A percentile compares a stretch with the other conserved stretches of the same genome.
These are phyloP conservation scores for Lordiphosa collinella DNA, from an alignment of 1,140 invertebrate species.

Conservation along the genomic window DNA sequence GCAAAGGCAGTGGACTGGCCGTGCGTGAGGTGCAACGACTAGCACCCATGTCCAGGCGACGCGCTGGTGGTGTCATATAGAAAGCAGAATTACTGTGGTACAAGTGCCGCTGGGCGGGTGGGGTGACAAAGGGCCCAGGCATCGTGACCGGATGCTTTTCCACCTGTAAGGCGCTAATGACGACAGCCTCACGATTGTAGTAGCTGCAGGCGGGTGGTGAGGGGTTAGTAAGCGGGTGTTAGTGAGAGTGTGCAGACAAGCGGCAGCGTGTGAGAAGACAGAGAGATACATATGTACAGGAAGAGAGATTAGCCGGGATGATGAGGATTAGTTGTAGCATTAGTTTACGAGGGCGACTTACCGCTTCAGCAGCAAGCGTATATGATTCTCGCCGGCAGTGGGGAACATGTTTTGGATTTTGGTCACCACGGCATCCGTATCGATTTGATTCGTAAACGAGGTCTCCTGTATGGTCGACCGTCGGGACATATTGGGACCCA, in stretches of 20 bases:
- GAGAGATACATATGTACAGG: slow-evolving; percentile 21
- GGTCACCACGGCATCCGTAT: slow-evolving; percentile 86
- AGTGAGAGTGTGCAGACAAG: slow-evolving; percentile 48
- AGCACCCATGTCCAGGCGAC: slow-evolving; percentile 79
- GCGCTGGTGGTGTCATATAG: slow-evolving; percentile 77
- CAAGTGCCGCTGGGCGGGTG: slow-evolving; percentile 82
- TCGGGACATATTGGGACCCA: slow-evolving; percentile 79
- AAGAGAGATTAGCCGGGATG: slow-evolving; percentile 45
- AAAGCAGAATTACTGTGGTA: slow-evolving; percentile 76
- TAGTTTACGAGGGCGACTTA: slow-evolving; percentile 81
- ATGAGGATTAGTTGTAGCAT: slow-evolving; percentile 4
- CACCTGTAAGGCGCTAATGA: slow-evolving; percentile 94
- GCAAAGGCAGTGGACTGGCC: slow-evolving; percentile 80
- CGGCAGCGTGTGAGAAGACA: slow-evolving; percentile 60
- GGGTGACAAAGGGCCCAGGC: slow-evolving; percentile 88
- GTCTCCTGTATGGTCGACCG: slow-evolving; percentile 85
- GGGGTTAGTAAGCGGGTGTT: slow-evolving; percentile 44
- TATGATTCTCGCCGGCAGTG: slow-evolving; percentile 92
- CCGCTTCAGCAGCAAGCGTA: slow-evolving; percentile 92
- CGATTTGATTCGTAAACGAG: slow-evolving; percentile 82
- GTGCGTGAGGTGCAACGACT: slow-evolving; percentile 79
- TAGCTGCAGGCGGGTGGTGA: slow-evolving; percentile 82
- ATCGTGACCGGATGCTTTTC: slow-evolving; percentile 94
- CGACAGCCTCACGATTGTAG: slow-evolving; percentile 94
- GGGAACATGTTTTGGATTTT: slow-evolving; percentile 95